Base-by-base conservation (phyloP, 92 coral and sea anemone species). In the Siderastrea siderea region DNA sequence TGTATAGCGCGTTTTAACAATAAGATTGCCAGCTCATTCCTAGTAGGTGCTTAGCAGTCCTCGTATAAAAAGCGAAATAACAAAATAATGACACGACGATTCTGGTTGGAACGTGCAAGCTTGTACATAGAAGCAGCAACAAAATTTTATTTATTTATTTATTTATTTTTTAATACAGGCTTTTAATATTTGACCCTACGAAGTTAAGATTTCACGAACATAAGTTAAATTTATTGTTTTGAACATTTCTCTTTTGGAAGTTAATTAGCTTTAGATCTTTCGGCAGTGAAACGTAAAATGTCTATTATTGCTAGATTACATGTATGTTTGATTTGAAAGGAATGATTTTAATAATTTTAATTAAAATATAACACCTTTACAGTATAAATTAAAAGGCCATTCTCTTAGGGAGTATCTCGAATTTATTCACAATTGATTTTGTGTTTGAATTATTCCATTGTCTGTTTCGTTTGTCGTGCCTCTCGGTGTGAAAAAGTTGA, bases 181-280 rank as follows among this genome's bases (percentile, higher is more conserved):
- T 26, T 26, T 26, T 26, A 26, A 26, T 26, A 26, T 26, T 26
- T 26, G 38, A 26, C 38, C 38, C 38, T 26, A 26, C 38, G 38
- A 26, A 26, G 38, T 26, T 26, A 0, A 26, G 38, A 26, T 26
- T 26, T 26, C 38, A 26, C 38, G 0, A 26, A 26, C 38, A 26
- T 26, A 26, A 26, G 38, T 26, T 26, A 26, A 26, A 26, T 0
- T n/a, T 17, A 26, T 44, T 26, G 14, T 67, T 67, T 38, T 74
- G 1, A 19, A 4, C 46, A 63, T 47, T 47, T 78, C 71, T 47
- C 59, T 78, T 55, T 78, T 58, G 58, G n/a, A 78, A 78, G 71
- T 47, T 68, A 78, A 50, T 78, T 61, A 63, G 48, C 16, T 76
- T 12, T 8, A 13, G 2, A 26, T 26, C 38, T 26, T 26, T 26